Percentiles rank a stretch among this genome's conserved stretches.
These are phyloP conservation scores for Cheirogaleus major DNA, from an alignment of 2,797 vertebrate genomes.

Conservation along the genomic window DNA sequence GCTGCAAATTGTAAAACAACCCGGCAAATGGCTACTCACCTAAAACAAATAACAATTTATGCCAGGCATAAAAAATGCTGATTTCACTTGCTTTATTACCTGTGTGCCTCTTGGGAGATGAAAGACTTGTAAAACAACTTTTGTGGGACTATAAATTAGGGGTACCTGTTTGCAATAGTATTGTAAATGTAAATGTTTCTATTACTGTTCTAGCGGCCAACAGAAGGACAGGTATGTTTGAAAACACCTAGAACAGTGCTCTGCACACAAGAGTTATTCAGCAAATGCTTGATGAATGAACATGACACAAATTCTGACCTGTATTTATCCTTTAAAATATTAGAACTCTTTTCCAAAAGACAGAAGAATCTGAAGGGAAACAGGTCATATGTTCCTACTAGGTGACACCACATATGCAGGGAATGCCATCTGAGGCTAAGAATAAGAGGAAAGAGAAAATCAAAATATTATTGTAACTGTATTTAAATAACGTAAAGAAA, in stretches of 20 bases:
- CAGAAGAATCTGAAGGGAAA: conserved; percentile 39
- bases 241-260: conserved; percentile 16
- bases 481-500: not conserved
- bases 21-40: conserved; percentile 65
- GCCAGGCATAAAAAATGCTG: conserved; percentile 55
- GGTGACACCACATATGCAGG: not conserved
- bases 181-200: conserved; percentile 64
- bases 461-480: not conserved
- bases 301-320: conserved; percentile 36
- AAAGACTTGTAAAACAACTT: conserved; percentile 70
- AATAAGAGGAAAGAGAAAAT: conserved; percentile 12
- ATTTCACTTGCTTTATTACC: conserved; percentile 70
- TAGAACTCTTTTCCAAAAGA: conserved; percentile 35
- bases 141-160: conserved; percentile 61
- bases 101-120: conserved; percentile 50
- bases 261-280: conserved; percentile 1
- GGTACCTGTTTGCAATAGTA: conserved; percentile 37
- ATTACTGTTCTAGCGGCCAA: conserved; percentile 24
- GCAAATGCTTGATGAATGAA: conserved; percentile 17
- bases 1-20: conserved; percentile 67
- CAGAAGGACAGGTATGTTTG: not conserved
- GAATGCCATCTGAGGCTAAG: conserved; percentile 2
- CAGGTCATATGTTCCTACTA: not conserved
- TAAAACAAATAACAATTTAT: conserved; percentile 74
- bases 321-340: conserved; percentile 4